Percentiles rank a stretch among this genome's conserved stretches.
phyloP scores from a whole-genome alignment of 1,140 invertebrate species.

The Zeugodacus cucurbitae region DNA sequence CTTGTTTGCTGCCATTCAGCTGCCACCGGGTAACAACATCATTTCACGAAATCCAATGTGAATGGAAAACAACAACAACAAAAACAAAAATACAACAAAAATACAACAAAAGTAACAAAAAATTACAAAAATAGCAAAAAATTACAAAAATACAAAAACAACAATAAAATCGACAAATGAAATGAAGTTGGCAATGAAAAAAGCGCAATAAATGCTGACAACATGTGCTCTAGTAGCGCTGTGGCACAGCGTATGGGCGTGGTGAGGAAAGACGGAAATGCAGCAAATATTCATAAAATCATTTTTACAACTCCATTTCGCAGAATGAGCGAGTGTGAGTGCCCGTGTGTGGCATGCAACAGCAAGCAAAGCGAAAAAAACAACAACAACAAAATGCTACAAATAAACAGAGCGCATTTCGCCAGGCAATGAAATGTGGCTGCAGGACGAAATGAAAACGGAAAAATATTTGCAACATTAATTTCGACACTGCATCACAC shows the following conservation, averaged over 20 bases:
- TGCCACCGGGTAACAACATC: neutral
- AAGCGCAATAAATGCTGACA: neutral
- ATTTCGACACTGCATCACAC: constrained; percentile 34
- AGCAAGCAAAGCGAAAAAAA: neutral
- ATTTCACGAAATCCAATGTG: neutral
- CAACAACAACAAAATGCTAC: neutral
- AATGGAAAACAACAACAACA: neutral
- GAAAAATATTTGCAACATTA: constrained; percentile 38
- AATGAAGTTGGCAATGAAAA: constrained; percentile 7
- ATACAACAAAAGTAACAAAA: neutral
- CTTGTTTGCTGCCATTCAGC: neutral
- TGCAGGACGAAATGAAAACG: constrained; percentile 16
- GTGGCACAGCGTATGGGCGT: neutral
- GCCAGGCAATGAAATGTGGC: neutral
- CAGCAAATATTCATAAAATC: neutral
- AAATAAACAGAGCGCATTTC: neutral
- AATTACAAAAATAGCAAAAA: neutral
- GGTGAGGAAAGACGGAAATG: neutral
- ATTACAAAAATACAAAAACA: neutral
- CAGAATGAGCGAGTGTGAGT: neutral
- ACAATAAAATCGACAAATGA: neutral
- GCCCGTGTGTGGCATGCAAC: neutral
- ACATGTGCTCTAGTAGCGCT: neutral
- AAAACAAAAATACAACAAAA: neutral
- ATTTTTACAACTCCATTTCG: constrained; percentile 33